A percentile compares a stretch with the other conserved stretches of the same genome.
These are phyloP conservation scores for Montipora cactus DNA, from an alignment of 64 coral and sea anemone genomes.

Conservation along the genomic window DNA sequence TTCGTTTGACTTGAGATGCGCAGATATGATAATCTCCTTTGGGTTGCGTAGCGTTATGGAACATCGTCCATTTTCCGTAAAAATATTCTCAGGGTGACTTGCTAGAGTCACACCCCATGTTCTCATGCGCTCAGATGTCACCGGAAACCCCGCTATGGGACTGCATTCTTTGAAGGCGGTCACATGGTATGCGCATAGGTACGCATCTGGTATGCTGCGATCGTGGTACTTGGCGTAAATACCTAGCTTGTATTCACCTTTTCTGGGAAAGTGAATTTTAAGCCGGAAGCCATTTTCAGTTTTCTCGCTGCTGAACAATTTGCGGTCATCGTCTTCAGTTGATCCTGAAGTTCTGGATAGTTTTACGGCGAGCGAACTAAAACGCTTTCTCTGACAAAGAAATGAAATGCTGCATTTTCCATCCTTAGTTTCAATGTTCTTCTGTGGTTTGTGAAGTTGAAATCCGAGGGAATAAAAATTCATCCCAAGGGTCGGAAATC, in stretches of 20 bases:
- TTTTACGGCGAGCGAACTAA: neutral
- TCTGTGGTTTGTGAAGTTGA: conserved; percentile 12
- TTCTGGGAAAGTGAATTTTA: conserved; percentile 35
- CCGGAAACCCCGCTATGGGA: conserved; percentile 41
- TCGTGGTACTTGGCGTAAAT: conserved; percentile 25
- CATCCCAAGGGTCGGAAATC: conserved; percentile 39
- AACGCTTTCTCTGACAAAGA: conserved; percentile 24
- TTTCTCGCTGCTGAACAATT: conserved; percentile 36
- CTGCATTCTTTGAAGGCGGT: conserved; percentile 28
- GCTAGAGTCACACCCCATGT: conserved; percentile 39
- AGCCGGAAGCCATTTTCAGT: conserved; percentile 31
- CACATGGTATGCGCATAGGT: conserved; percentile 52
- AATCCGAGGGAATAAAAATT: conserved; percentile 59
- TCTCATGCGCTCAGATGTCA: conserved; percentile 18
- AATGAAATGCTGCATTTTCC: conserved; percentile 30
- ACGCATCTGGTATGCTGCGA: neutral
- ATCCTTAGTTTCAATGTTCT: conserved; percentile 54
- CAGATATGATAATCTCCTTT: neutral
- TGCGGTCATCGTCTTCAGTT: neutral
- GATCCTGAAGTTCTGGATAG: neutral
- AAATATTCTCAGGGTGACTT: conserved; percentile 68
- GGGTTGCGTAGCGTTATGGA: conserved; percentile 19
- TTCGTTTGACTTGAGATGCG: neutral
- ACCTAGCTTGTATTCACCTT: conserved; percentile 34
- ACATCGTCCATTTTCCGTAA: conserved; percentile 12